Base-by-base conservation (phyloP, 1,140 invertebrate genomes). In the Neodiprion pinetum region DNA sequence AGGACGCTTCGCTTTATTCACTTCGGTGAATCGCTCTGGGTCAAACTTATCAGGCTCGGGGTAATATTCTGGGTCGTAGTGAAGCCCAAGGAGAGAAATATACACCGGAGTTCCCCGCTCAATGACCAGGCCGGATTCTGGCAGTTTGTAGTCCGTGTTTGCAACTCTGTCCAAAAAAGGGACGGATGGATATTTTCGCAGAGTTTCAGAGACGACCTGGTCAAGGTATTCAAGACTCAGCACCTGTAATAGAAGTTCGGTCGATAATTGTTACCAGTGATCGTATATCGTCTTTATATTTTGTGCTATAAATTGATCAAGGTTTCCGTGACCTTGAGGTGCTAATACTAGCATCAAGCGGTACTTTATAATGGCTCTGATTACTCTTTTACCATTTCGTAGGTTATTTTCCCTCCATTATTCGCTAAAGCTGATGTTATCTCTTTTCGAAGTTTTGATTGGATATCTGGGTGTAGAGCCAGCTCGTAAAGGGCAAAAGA, bases 1-100 rank as follows among this genome's bases (percentile, higher is more conserved):
- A 70, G 81, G 71, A 70, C 85, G 81, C 48, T 83, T 74, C 1
- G 73, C 74, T 48, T 85, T 86, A 67, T 88, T 88, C 48, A 87
- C 86, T 10, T 90, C 87, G 0, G 88, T 80, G 81, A 94, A 95
- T 67, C 93, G 85, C 75, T 94, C 91, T 0, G 94, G 94, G 85
- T 93, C 88, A 79, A 92, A 95, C 12, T 82, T 83, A n/a, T 92
- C 85, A 0, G 94, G 93, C 73, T 94, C 86, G 0, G 92, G 90
- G 82, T 90, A 95, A 74, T 90, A 88, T 71, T 91, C 81, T 0
- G 89, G 80, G 78, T 94, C 90, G 9, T 79, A 81, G 8, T 90
- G 89, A 1, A 90, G 76, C 5, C 84, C 89, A 23, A 81, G 73
- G 2, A 88, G 71, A 0, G 89, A 83, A 40, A 91, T 84, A 8